Conservation (phyloP, 1,140 invertebrate genomes). For the Sycophila sp. region DNA sequence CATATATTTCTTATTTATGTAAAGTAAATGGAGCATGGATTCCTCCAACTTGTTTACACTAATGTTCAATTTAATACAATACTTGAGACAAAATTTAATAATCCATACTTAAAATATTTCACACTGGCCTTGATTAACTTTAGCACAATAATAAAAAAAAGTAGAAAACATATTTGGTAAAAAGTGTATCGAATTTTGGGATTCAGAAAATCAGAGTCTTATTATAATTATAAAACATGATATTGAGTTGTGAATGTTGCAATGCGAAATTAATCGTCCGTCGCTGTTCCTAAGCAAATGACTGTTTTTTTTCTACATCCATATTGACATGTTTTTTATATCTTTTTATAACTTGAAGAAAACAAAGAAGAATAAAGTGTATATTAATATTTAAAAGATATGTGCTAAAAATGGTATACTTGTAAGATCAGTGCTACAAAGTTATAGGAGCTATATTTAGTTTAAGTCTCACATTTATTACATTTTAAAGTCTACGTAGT, state of each 20-base stretch:
- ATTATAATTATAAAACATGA: neutral
- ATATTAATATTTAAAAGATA: neutral
- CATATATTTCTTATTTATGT: too few relatives aligned
- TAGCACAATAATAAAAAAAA: slow-evolving; percentile 25
- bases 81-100: too few relatives aligned
- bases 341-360: slow-evolving; percentile 23
- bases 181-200: too few relatives aligned
- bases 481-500: slow-evolving; percentile 62
- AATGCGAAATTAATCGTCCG: slow-evolving; percentile 37
- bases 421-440: neutral
- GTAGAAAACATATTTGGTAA: too few relatives aligned
- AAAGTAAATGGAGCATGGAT: neutral
- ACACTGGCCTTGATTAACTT: slow-evolving; percentile 13
- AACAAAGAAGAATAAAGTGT: neutral
- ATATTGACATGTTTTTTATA: slow-evolving; percentile 23
- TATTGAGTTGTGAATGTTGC: neutral
- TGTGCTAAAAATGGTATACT: neutral
- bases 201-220: too few relatives aligned
- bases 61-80: neutral
- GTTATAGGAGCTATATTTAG: slow-evolving; percentile 42
- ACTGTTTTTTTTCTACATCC: slow-evolving; percentile 36
- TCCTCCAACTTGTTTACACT: neutral
- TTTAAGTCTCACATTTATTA: slow-evolving; percentile 53
- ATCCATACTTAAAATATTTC: neutral
- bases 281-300: slow-evolving; percentile 46